phyloP scores from a whole-genome alignment of 2,113 vertebrate species.

The Prionailurus bengalensis region DNA sequence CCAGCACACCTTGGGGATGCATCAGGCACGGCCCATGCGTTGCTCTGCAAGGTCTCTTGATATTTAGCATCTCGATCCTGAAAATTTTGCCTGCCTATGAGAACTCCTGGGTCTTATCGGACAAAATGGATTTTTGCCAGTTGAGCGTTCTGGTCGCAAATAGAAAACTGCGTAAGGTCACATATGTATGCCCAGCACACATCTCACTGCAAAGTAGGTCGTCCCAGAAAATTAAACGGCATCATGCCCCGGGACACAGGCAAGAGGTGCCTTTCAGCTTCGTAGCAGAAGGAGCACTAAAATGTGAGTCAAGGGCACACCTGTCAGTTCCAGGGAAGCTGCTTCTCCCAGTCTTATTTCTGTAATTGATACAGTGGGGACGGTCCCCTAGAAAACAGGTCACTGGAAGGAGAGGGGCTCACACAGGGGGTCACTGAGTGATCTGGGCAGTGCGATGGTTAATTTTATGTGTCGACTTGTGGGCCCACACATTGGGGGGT shows the following conservation, averaged over 20 bases:
- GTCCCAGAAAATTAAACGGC: neutral
- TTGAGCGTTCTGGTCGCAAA: neutral
- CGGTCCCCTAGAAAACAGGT: neutral
- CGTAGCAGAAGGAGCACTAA: neutral
- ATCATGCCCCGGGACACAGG: neutral
- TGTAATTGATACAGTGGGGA: neutral
- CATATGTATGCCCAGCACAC: too few species aligned
- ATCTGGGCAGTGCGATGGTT: too few species aligned
- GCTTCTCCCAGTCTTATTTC: neutral
- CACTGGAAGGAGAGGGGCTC: too few species aligned
- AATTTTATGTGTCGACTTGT: neutral
- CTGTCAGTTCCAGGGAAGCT: neutral
- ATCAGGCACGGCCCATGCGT: fast-evolving
- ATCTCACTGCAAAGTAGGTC: neutral
- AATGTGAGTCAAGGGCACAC: neutral
- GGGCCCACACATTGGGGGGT: neutral
- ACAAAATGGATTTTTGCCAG: neutral
- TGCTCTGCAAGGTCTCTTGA: neutral
- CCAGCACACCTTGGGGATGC: neutral
- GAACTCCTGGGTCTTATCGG: neutral
- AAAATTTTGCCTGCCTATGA: neutral
- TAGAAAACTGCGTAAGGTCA: too few species aligned
- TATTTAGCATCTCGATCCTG: neutral
- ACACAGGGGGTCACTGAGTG: neutral
- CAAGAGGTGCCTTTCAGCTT: neutral